Percentiles rank a stretch among this genome's conserved stretches.
Evolutionary conservation across 1,140 invertebrate species (phyloP).

Genomic region (Drosophila neocordata): DNA sequence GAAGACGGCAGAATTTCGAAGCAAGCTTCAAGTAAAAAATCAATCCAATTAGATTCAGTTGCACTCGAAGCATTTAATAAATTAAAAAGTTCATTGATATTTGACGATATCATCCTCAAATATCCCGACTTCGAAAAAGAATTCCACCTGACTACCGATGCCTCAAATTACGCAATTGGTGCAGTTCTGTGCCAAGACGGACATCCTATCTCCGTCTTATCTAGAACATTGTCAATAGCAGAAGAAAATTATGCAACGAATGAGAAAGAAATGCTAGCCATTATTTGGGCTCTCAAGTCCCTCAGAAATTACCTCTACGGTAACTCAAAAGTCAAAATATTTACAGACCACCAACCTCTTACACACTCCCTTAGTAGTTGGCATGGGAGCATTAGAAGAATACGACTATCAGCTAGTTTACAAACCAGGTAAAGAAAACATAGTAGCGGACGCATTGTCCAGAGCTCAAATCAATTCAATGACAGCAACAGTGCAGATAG

Average conservation of each 20-base stretch:
- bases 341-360: conserved; percentile 58
- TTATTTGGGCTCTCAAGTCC: conserved; percentile 82
- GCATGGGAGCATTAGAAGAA: conserved; percentile 72
- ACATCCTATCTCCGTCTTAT: neutral
- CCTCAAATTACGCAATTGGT: too few species aligned
- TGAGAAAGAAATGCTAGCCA: conserved; percentile 68
- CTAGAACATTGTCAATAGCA: conserved; percentile 17
- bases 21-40: neutral
- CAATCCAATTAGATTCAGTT: neutral
- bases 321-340: conserved; percentile 57
- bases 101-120: neutral
- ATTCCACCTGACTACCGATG: neutral
- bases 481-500: too few species aligned
- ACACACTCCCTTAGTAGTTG: conserved; percentile 78
- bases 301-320: conserved; percentile 72
- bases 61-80: conserved; percentile 4
- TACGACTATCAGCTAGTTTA: conserved; percentile 24
- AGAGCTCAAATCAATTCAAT: conserved; percentile 17
- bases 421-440: conserved; percentile 57
- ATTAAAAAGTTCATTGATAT: neutral
- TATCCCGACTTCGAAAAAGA: conserved; percentile 5
- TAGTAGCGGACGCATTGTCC: conserved; percentile 38
- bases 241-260: conserved; percentile 55
- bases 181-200: neutral
- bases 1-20: conserved; percentile 7